Evolutionary conservation across 2,888 invertebrate genomes (phyloP).

Genomic region (Phytoseiulus persimilis): DNA sequence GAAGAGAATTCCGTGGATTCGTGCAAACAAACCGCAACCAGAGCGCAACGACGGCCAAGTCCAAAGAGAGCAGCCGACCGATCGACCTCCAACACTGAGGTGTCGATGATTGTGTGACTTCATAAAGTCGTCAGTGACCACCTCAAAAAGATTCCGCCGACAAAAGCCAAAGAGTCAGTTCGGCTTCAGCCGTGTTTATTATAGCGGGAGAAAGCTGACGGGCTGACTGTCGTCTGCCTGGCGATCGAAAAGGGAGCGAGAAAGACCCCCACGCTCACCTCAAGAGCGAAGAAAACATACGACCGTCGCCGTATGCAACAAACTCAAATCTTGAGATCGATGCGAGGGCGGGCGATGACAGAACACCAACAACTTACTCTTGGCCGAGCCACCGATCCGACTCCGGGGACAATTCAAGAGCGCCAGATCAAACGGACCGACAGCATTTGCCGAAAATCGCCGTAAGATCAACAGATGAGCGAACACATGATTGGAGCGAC

Average conservation of each 20-base stretch:
- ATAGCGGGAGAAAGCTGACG: neutral
- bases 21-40: neutral
- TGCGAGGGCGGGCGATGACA: neutral
- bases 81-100: neutral
- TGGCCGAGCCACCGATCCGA: constrained; percentile 5
- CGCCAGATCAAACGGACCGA: constrained; percentile 5
- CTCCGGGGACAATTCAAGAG: neutral
- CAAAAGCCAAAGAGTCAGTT: neutral
- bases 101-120: constrained; percentile 5
- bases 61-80: neutral
- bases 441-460: neutral
- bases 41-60: neutral
- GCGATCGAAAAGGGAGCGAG: neutral
- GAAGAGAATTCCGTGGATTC: neutral
- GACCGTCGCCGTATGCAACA: neutral
- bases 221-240: neutral
- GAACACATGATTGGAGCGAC: neutral
- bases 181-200: constrained; percentile 5
- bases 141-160: neutral
- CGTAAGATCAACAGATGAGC: neutral
- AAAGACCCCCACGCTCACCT: neutral
- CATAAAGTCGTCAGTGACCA: neutral
- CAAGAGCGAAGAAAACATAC: neutral
- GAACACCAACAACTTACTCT: neutral
- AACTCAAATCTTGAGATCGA: neutral